phyloP scores from a whole-genome alignment of 2,888 invertebrate genomes.

The Biston stratarius region DNA sequence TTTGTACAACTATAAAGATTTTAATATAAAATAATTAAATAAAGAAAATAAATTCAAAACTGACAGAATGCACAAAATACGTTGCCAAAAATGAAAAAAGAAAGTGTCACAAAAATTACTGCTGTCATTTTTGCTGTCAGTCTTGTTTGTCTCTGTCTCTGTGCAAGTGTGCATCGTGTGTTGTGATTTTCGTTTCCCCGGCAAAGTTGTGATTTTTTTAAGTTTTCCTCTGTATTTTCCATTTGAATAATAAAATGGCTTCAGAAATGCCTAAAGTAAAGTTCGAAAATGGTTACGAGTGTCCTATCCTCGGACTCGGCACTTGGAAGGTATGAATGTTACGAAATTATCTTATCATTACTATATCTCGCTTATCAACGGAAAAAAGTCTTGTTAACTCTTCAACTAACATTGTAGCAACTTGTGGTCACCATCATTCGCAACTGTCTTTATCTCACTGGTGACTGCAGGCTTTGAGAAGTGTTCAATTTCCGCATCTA shows the following conservation, averaged over 20 bases:
- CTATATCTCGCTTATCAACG: not conserved
- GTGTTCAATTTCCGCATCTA: too few relatives aligned
- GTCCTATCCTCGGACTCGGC: slow-evolving; percentile 91
- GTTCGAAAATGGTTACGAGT: slow-evolving; percentile 87
- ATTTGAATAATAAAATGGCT: slow-evolving; percentile 58
- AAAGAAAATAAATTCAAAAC: too few relatives aligned
- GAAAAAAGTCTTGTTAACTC: not conserved
- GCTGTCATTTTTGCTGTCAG: too few relatives aligned
- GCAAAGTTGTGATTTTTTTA: not conserved
- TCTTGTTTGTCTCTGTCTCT: too few relatives aligned
- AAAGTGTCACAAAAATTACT: too few relatives aligned
- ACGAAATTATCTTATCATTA: not conserved
- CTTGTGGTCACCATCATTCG: not conserved
- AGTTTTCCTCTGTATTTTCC: not conserved
- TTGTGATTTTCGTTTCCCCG: not conserved
- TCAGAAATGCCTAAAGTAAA: slow-evolving; percentile 81
- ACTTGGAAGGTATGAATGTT: slow-evolving; percentile 89
- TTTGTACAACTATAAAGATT: too few relatives aligned
- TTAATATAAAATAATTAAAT: too few relatives aligned
- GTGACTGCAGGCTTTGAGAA: too few relatives aligned
- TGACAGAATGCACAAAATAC: too few relatives aligned
- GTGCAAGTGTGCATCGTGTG: too few relatives aligned
- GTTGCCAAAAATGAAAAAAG: too few relatives aligned
- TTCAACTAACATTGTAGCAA: not conserved
- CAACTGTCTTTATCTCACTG: too few relatives aligned